A percentile compares a stretch with the other conserved stretches of the same genome.
phyloP scores from a whole-genome alignment of 2,113 vertebrate species.

The Pterocles orientalis region DNA sequence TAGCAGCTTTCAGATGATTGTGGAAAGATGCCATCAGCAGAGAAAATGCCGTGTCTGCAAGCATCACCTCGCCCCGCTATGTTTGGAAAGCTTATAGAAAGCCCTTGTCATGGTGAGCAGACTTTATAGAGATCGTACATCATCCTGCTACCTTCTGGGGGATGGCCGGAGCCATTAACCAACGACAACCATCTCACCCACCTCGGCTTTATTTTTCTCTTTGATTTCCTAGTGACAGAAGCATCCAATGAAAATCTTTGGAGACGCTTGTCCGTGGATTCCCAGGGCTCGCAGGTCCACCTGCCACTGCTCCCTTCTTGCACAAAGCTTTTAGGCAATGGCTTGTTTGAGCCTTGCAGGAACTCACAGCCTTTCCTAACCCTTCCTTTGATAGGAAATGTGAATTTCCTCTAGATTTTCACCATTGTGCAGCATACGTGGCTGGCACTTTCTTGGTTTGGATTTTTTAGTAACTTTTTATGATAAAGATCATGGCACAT shows the following conservation, averaged over 20 bases:
- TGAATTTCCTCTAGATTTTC: neutral
- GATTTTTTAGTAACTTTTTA: neutral
- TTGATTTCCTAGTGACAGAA: neutral
- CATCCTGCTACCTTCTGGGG: neutral
- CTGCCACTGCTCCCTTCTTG: neutral
- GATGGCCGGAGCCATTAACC: neutral
- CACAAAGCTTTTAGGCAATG: neutral
- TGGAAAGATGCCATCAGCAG: neutral
- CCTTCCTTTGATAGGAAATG: neutral
- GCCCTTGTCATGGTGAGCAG: neutral
- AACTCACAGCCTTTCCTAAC: neutral
- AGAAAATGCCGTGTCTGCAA: neutral
- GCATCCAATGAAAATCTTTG: neutral
- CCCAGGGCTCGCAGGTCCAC: neutral
- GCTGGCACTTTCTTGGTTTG: neutral
- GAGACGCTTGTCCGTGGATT: neutral
- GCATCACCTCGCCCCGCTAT: constrained; percentile 17
- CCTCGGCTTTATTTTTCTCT: neutral
- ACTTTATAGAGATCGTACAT: neutral
- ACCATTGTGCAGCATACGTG: rapidly evolving
- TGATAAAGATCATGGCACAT: neutral
- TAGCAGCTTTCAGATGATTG: neutral
- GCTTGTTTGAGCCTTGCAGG: neutral
- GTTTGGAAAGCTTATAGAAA: neutral
- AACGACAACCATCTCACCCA: neutral